phyloP scores from a whole-genome alignment of 2,113 vertebrate genomes.

The Dipodomys ordii region DNA sequence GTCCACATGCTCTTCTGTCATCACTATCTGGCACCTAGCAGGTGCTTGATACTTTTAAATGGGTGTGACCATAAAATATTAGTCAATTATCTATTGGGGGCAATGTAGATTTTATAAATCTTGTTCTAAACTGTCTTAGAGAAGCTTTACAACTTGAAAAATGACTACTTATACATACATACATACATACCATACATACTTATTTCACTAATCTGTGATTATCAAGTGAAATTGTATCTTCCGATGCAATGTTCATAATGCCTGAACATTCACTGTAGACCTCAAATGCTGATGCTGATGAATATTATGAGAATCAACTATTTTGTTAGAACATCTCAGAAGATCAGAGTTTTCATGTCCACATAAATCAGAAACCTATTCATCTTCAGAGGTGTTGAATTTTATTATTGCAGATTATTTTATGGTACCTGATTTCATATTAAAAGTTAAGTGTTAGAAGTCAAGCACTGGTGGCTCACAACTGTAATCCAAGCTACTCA shows the following conservation, averaged over 20 bases:
- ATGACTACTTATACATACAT: neutral
- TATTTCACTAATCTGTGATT: neutral
- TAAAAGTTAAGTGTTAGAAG: neutral
- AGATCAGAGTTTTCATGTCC: neutral
- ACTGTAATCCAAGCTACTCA: too few relatives aligned
- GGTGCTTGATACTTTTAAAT: constrained; percentile 1
- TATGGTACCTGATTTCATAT: neutral
- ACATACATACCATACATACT: neutral
- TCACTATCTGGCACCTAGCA: neutral
- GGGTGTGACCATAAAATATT: neutral
- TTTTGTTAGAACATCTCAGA: constrained; percentile 3
- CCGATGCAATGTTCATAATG: too few relatives aligned
- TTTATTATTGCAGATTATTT: neutral
- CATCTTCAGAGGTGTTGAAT: neutral
- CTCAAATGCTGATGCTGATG: neutral
- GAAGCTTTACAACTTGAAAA: constrained; percentile 4
- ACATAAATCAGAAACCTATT: neutral
- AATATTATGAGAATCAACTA: neutral
- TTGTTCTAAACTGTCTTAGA: neutral
- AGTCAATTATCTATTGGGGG: neutral
- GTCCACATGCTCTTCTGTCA: neutral
- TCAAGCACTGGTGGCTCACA: too few relatives aligned
- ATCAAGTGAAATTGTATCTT: neutral
- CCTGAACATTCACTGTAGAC: neutral
- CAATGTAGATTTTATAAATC: neutral